These are phyloP conservation scores for Brotula barbata DNA, from an alignment of 2,797 vertebrate species.

Conservation along the genomic window DNA sequence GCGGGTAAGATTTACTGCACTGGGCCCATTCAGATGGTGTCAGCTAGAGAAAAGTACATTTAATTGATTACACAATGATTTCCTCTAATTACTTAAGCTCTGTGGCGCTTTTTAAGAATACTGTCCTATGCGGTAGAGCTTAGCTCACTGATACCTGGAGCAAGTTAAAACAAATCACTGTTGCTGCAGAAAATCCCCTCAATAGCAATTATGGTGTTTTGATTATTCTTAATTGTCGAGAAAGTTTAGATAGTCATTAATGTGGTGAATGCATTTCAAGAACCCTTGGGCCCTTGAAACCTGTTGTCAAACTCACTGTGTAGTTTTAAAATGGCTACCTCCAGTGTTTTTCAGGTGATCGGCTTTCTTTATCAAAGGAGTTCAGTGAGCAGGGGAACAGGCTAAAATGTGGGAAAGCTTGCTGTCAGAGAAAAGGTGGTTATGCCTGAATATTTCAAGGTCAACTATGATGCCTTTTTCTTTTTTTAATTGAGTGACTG, in stretches of 20 bases:
- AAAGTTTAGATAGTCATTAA: slow-evolving; percentile 56
- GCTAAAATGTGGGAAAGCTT: too few species aligned
- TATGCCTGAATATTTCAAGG: too few species aligned
- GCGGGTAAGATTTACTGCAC: slow-evolving; percentile 8
- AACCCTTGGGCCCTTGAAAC: slow-evolving; percentile 28
- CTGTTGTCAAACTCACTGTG: not conserved
- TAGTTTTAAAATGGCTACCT: slow-evolving; percentile 26
- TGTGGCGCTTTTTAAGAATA: slow-evolving; percentile 6
- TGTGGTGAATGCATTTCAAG: slow-evolving; percentile 39
- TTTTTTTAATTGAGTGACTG: too few species aligned
- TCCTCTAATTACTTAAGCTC: slow-evolving; percentile 29
- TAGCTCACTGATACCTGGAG: slow-evolving; percentile 18
- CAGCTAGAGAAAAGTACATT: slow-evolving; percentile 19
- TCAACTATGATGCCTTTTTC: too few species aligned
- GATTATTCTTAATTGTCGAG: slow-evolving; percentile 55
- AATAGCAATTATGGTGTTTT: slow-evolving; percentile 40
- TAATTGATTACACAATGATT: slow-evolving; percentile 25
- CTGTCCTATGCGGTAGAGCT: slow-evolving; percentile 30
- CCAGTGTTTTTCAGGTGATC: too few species aligned
- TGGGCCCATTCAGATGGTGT: slow-evolving; percentile 7
- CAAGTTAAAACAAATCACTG: slow-evolving; percentile 55
- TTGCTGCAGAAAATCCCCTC: slow-evolving; percentile 51
- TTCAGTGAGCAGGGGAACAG: too few species aligned
- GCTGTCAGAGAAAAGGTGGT: too few species aligned
- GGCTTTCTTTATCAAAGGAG: too few species aligned